These are phyloP conservation scores for Condylura cristata DNA, from an alignment of 2,113 vertebrate species.

Conservation along the genomic window DNA sequence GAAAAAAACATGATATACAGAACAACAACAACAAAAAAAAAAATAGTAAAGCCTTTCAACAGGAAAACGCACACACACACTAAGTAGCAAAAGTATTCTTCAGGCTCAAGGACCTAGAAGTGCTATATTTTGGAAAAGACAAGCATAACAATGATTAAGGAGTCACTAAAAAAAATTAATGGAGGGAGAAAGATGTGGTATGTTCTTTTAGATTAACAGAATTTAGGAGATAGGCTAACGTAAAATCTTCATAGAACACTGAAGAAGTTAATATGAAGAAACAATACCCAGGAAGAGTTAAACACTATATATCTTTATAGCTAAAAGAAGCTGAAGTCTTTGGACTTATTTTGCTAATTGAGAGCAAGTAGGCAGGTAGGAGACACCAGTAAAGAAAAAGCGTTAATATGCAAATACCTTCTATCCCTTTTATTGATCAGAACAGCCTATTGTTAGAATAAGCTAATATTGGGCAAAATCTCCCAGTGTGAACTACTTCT, in stretches of 20 bases:
- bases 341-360: neutral
- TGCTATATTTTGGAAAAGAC: neutral
- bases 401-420: constrained; percentile 30
- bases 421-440: neutral
- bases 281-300: neutral
- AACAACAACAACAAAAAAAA: no score
- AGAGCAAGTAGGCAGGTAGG: neutral
- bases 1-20: neutral
- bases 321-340: neutral
- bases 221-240: constrained; percentile 22
- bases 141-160: neutral
- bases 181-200: neutral
- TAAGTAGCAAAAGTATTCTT: neutral
- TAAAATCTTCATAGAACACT: neutral
- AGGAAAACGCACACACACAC: neutral
- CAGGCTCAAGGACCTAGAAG: neutral
- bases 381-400: neutral
- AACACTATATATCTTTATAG: neutral
- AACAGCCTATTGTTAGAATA: constrained; percentile 5
- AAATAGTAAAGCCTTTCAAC: neutral
- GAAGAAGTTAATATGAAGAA: constrained; percentile 6
- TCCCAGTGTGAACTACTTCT: constrained; percentile 38
- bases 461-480: constrained; percentile 12
- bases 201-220: neutral
- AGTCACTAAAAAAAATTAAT: neutral